Conservation (phyloP, 2,888 invertebrate genomes). For the Dione vanillae region DNA sequence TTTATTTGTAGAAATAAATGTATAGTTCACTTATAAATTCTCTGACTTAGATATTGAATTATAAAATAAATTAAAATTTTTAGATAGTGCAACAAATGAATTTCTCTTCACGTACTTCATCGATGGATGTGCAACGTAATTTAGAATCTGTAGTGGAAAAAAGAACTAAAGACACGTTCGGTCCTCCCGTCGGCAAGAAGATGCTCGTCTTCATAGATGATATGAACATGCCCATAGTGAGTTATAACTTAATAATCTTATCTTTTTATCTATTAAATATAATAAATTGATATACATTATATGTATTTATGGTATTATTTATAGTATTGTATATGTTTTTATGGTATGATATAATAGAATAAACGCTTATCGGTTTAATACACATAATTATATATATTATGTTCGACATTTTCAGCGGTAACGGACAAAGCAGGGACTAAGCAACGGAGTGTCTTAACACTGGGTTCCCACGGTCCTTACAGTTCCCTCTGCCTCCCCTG, state of each 20-base stretch:
- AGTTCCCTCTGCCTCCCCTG: too few relatives aligned
- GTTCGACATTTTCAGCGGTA: too few relatives aligned
- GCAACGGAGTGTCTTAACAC: too few relatives aligned
- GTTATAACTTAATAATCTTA: slow-evolving; percentile 2
- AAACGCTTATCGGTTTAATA: too few relatives aligned
- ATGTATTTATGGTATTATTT: neutral
- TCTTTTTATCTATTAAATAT: neutral
- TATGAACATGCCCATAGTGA: slow-evolving; percentile 94
- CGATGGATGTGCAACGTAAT: slow-evolving; percentile 94
- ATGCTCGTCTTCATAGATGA: slow-evolving; percentile 96
- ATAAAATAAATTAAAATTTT: slow-evolving; percentile 2
- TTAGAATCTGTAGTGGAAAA: slow-evolving; percentile 95
- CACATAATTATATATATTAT: too few relatives aligned
- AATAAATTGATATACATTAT: neutral
- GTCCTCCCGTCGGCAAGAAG: slow-evolving; percentile 95
- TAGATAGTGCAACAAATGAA: slow-evolving; percentile 93
- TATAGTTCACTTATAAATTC: too few relatives aligned
- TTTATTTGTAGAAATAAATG: too few relatives aligned
- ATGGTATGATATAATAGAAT: too few relatives aligned
- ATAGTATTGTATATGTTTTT: too few relatives aligned
- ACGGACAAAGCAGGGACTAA: too few relatives aligned
- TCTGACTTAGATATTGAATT: too few relatives aligned
- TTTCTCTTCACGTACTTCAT: slow-evolving; percentile 95
- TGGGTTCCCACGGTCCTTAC: too few relatives aligned
- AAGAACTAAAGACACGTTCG: slow-evolving; percentile 94